These are phyloP conservation scores for Ornithoptera priamus DNA, from an alignment of 2,888 invertebrate species.

Conservation along the genomic window DNA sequence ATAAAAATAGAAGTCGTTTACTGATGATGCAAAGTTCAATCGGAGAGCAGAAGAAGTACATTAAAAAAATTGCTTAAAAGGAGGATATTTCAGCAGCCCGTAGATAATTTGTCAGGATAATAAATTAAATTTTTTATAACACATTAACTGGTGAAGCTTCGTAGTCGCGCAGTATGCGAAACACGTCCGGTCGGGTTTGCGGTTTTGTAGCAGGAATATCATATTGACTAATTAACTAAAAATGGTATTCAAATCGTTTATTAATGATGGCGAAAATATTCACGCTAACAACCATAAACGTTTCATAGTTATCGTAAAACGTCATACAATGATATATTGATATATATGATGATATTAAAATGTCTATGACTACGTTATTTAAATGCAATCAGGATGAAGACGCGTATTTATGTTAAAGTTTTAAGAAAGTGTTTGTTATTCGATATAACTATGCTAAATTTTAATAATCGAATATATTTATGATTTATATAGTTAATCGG, in stretches of 20 bases:
- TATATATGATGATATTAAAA: conserved; percentile 7
- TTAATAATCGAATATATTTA: no score
- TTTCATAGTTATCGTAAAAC: conserved; percentile 2
- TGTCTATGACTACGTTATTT: not conserved
- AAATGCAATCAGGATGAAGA: conserved; percentile 1
- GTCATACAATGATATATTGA: conserved; percentile 14
- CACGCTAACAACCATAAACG: not conserved
- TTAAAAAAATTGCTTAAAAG: not conserved
- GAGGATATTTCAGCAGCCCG: not conserved
- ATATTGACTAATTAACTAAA: conserved; percentile 11
- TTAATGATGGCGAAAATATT: conserved; percentile 6
- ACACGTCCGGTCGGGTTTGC: conserved; percentile 18
- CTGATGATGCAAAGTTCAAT: not conserved
- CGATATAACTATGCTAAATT: not conserved
- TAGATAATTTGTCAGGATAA: conserved; percentile 7
- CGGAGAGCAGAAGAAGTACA: not conserved
- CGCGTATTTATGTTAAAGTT: not conserved
- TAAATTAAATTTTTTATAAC: conserved; percentile 14
- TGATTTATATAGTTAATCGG: no score
- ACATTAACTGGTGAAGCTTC: not conserved
- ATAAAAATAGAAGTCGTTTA: not conserved
- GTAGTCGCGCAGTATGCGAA: conserved; percentile 5
- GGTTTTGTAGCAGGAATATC: conserved; percentile 4
- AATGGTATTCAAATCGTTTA: conserved; percentile 15
- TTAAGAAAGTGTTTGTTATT: conserved; percentile 1